Evolutionary conservation across 1,140 invertebrate species (phyloP), one percentile per base, ranked within the genome.

Genomic region (Saccostrea glomerata): DNA sequence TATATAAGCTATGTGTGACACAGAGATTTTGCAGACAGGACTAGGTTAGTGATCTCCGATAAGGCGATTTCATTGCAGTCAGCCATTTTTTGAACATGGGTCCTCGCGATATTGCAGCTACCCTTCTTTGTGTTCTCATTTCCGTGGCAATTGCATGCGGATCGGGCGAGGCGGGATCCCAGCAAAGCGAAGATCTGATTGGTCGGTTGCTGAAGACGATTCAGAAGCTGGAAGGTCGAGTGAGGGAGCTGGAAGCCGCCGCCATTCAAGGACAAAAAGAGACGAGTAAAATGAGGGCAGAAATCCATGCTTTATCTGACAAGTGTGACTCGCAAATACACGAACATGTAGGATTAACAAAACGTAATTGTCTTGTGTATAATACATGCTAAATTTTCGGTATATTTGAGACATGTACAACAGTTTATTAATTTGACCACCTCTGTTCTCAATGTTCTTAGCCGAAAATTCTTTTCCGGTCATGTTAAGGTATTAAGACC

Each of bases 201-300:
- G 70, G 82, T 84, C 47, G 20, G 23, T 54, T 84, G 82, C 15
- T 84, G 23, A 36, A n/a, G 36, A 84, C 25, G 25, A 77, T 77
- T 77, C 70, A 77, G 70, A 77, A 25, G 70, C 70, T 77, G 15
- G 70, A 77, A 36, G 30, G 11, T 30, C 70, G 70, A 17, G 70
- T 77, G 11, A 36, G 13, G 30, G 70, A 36, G 15, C 70, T 77
- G 25, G 70, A 77, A 36, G 30, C 70, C 9, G 30, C 13, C 23
- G 70, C 25, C 70, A 77, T 77, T 36, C 13, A 30, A 11, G 70
- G 70, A 25, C 70, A 15, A 17, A 77, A 77, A 15, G 70, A 73
- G 23, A 25, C n/a, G 23, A 23, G 5, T n/a, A 23, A 73, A 73
- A n/a, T 73, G 20, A n/a, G 23, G 66, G 23, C 66, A 12, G 11